Base-by-base conservation (phyloP, 2,797 vertebrate genomes). In the Mareca strepera region DNA sequence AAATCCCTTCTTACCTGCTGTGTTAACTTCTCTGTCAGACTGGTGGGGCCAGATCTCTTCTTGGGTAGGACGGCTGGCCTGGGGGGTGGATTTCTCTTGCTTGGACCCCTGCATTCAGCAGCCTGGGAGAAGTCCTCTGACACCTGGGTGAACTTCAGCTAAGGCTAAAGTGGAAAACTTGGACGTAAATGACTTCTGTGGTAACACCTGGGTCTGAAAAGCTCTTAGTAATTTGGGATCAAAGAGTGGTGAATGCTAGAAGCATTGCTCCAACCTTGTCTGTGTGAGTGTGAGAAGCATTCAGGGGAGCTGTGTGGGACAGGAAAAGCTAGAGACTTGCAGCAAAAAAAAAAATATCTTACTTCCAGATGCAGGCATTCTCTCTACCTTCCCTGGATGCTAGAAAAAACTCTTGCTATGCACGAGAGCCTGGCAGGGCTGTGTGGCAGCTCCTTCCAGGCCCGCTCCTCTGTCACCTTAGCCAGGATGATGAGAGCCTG, bases 131-230 rank as follows among this genome's bases (percentile, higher is more conserved):
- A 80, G 21, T 52, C 26, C 62, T 50, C n/a, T 25, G 58, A 0
- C 41, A 89, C 44, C 35, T 23, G 3, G 0, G 3, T 39, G 81
- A 83, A 20, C 72, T 41, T 73, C 22, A 76, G 11, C 25, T 31
- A 3, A 12, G 10, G 37, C 50, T 46, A 22, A 22, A 46, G 44
- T 46, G 5, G 31, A 41, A 37, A 79, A 37, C 2, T 52, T 0
- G 0, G 5, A 12, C 3, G 12, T 53, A 68, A 78, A 29, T 73
- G 50, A 8, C 58, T 44, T 53, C 46, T 66, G 43, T 37, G 44
- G 8, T 60, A 7, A 10, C 17, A 28, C 16, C 37, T 48, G 2
- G 2, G 17, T 37, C 25, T 46, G 28, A n/a, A 33, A 59, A 26
- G 26, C 26, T 1, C 25, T 76, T 56, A 14, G 44, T 46, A 14